These are phyloP conservation scores for Spheniscus mendiculus DNA, from an alignment of 2,113 vertebrate species.

Conservation along the genomic window DNA sequence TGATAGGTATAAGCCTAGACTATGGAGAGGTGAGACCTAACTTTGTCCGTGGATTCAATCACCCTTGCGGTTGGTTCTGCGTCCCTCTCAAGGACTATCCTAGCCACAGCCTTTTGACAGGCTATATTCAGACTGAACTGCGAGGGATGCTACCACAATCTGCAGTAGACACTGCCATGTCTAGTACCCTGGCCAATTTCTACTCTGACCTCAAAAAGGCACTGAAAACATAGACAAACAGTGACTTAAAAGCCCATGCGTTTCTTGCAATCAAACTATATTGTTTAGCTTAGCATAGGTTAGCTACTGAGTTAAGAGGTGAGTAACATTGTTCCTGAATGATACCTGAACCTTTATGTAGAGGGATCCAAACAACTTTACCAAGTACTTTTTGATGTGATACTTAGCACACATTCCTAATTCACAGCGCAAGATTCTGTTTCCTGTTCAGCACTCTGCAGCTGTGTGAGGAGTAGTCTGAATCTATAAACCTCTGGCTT, in stretches of 20 bases:
- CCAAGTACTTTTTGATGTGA: not conserved
- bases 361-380: not conserved
- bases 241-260: not conserved
- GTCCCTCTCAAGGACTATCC: slow-evolving; percentile 72
- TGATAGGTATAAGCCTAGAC: slow-evolving; percentile 81
- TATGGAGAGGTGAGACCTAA: slow-evolving; percentile 70
- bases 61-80: slow-evolving; percentile 89
- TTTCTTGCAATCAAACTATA: not conserved
- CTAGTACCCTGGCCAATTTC: slow-evolving; percentile 79
- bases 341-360: not conserved
- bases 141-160: slow-evolving; percentile 84
- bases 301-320: not conserved
- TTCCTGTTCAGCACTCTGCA: not conserved
- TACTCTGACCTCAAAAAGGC: slow-evolving; percentile 80
- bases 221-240: slow-evolving; percentile 55
- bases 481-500: not conserved
- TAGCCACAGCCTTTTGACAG: slow-evolving; percentile 79
- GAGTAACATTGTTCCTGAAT: not conserved
- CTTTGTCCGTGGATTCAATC: slow-evolving; percentile 85
- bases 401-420: not conserved
- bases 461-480: not conserved
- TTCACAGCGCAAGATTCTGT: not conserved
- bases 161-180: slow-evolving; percentile 85
- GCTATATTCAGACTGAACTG: slow-evolving; percentile 88
- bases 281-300: not conserved